Evolutionary conservation across 35 echinoderm and acorn worm species (phyloP), one percentile per base, ranked within the genome.

Genomic region (Holothuria glaberrima): DNA sequence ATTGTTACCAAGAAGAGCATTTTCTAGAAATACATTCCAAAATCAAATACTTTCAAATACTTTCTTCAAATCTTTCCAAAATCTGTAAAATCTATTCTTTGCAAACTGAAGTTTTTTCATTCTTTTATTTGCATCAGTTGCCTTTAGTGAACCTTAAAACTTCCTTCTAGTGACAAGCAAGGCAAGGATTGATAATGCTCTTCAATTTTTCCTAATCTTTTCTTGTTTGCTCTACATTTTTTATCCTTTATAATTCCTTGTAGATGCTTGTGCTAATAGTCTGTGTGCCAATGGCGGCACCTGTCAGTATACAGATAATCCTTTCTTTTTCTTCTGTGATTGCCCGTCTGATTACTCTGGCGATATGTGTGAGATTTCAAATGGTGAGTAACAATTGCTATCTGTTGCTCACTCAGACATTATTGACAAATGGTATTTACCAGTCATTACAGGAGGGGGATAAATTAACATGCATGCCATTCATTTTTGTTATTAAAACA

Each of bases 261-360:
- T 82, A 82, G 79, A 82, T 58, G 22, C 20, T 56, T 82, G 79
- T 82, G 79, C 9, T 24, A 26, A 82, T 82, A 82, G 31, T 50
- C 48, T 20, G 18, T 82, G 79, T 60, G 21, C 25, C 25, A 82
- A 82, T 59, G 79, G 79, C 4, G 79, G 79, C 20, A 82, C 79
- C 17, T 82, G 79, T 58, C 48, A 13, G 48, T 48, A 82, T 33
- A 58, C 79, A 50, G 13, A 12, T 30, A 28, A 82, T 48, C 41
- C 48, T 30, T 82, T 82, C 48, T 56, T 60, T 33, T 82, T 58
- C 79, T 19, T 48, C 20, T 82, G 79, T 33, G 29, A 26, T 28
- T 82, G 79, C 22, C 79, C 48, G 13, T 38, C 79, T 29, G 41
- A 26, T 26, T 82, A 12, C 45, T 27, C 78, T 9, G 78, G 78